These are phyloP conservation scores for Malurus cyaneus DNA, from an alignment of 2,113 vertebrate species.

Conservation along the genomic window DNA sequence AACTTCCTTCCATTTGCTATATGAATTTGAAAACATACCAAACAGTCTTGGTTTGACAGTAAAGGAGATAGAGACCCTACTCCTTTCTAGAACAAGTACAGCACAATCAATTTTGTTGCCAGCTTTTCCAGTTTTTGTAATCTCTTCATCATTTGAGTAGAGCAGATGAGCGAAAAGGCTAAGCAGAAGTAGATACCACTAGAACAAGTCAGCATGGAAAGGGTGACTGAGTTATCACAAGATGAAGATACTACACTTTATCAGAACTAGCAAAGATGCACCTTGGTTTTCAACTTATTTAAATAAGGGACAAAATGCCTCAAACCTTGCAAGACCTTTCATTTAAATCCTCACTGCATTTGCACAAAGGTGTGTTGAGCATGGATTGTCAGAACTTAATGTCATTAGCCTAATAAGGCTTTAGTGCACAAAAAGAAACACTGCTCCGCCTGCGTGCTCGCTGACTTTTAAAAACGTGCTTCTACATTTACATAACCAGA, in stretches of 20 bases:
- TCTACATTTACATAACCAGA: background rate
- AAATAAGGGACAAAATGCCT: background rate
- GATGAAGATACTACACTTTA: background rate
- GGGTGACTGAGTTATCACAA: background rate
- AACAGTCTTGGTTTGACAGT: background rate
- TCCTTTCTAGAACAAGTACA: background rate
- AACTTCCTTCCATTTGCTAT: background rate
- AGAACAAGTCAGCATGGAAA: background rate
- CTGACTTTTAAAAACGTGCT: background rate
- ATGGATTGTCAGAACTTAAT: constrained; percentile 28
- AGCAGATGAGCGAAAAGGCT: background rate
- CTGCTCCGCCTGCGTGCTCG: background rate
- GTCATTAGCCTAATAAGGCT: constrained; percentile 12
- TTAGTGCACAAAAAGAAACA: constrained; percentile 13
- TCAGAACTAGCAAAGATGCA: background rate
- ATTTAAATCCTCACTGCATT: background rate
- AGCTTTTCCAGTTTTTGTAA: background rate
- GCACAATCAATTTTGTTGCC: background rate
- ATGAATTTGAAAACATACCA: background rate
- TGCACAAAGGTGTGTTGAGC: background rate
- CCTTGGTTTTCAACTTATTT: background rate
- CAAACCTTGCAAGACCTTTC: background rate
- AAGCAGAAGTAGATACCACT: background rate
- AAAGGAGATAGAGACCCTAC: background rate
- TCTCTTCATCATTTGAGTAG: background rate